Evolutionary conservation across 2,888 invertebrate genomes (phyloP), one percentile per base, ranked within the genome.

Genomic region (Chorisops tibialis): DNA sequence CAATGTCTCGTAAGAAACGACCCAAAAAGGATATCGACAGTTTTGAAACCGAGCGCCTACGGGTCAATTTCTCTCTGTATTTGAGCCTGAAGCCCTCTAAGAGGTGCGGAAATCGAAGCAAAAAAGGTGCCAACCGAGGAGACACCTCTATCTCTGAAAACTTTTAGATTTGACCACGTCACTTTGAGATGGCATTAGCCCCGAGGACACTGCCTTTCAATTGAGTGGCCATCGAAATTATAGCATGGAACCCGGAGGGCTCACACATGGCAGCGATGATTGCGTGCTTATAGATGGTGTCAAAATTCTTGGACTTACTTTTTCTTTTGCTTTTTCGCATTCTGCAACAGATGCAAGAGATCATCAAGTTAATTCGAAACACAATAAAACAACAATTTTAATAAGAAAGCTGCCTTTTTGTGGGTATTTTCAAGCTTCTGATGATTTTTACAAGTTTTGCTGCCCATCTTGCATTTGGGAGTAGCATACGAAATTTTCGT

Each of bases 341-440:
- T 12, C 30, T 54, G 56, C 56, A 56, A 43, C 56, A 56, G 56
- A 56, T 56, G 56, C 18, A 56, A 54, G 50, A 30, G 18, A 37
- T 50, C 12, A 37, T 16, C 16, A 12, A 52, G 52, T 21, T 38
- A 52, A 39, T 39, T 16, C 52, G 38, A 21, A 12, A 18, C 16
- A 52, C 12, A 30, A 30, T 7, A 30, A 9, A 30, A 30, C 7
- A 30, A 30, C 30, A 9, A 30, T 30, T 30, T n/a, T 2, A 30
- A 30, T 30, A 9, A 30, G 30, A 30, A 9, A 30, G n/a, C n/a
- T n/a, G n/a, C n/a, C n/a, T n/a, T n/a, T n/a, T n/a, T n/a, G n/a
- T n/a, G n/a, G n/a, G n/a, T n/a, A n/a, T n/a, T n/a, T 30, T 30
- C 7, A 30, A 30, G 30, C 30, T 30, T 30, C 30, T 30, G 30